phyloP scores from a whole-genome alignment of 2,888 invertebrate genomes.

The Epirrhoe alternata region DNA sequence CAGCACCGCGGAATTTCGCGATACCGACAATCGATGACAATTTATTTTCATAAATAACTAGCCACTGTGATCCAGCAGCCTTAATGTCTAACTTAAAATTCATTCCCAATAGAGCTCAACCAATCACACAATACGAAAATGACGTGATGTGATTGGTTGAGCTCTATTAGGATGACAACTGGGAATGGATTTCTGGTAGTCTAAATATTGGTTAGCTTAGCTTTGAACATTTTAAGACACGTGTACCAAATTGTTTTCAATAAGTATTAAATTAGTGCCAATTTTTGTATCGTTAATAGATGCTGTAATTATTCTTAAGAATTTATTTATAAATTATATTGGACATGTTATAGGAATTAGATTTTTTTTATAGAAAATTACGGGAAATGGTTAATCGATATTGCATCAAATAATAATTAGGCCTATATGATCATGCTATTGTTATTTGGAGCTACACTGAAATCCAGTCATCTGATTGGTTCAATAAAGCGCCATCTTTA shows the following conservation, averaged over 20 bases:
- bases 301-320: constrained; percentile 25
- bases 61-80: too few relatives aligned
- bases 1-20: too few relatives aligned
- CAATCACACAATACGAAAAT: too few relatives aligned
- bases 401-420: not conserved
- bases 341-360: constrained; percentile 35
- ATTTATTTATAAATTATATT: constrained; percentile 37
- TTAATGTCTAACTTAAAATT: too few relatives aligned
- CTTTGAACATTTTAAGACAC: not conserved
- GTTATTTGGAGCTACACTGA: constrained; percentile 6
- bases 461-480: constrained; percentile 15
- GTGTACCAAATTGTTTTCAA: constrained; percentile 23
- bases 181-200: too few relatives aligned
- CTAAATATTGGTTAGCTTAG: too few relatives aligned
- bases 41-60: too few relatives aligned
- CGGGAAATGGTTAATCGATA: not conserved
- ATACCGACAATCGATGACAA: too few relatives aligned
- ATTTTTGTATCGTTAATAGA: constrained; percentile 40
- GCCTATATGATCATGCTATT: not conserved
- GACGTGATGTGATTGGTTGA: too few relatives aligned
- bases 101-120: too few relatives aligned
- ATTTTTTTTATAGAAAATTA: constrained; percentile 20
- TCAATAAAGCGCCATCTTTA: constrained; percentile 18
- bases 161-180: too few relatives aligned
- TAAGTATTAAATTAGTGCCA: constrained; percentile 45